Evolutionary conservation across 2,113 vertebrate species (phyloP).

Genomic region (Apodemus sylvaticus): DNA sequence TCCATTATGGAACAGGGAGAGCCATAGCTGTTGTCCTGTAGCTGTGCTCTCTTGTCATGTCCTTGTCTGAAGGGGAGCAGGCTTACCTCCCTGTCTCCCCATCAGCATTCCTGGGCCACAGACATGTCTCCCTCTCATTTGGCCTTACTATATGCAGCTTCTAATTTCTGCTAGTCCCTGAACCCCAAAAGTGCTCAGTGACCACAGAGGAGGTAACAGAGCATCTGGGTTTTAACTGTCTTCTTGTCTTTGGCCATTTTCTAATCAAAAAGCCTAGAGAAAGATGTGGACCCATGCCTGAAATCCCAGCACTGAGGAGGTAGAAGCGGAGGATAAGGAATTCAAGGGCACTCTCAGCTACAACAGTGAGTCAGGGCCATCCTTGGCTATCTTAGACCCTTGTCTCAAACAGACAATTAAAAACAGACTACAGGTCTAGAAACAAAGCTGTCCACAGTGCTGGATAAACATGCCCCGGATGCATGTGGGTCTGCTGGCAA

Average conservation of each 20-base stretch:
- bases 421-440: too few relatives aligned
- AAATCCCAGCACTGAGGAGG: not conserved
- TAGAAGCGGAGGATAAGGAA: not conserved
- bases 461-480: not conserved
- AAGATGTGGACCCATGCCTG: not conserved
- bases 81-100: not conserved
- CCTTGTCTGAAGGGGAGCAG: not conserved
- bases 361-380: not conserved
- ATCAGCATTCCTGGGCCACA: not conserved
- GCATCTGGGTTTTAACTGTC: not conserved
- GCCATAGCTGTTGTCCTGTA: not conserved
- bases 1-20: not conserved
- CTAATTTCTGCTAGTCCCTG: not conserved
- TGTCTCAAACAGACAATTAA: not conserved
- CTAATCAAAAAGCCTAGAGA: not conserved
- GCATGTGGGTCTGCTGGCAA: too few relatives aligned
- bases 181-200: not conserved
- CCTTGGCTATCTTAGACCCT: not conserved
- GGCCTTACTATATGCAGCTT: not conserved
- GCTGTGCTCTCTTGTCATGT: not conserved
- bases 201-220: not conserved
- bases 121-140: not conserved
- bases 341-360: not conserved
- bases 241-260: not conserved
- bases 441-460: not conserved